A percentile compares a stretch with the other conserved stretches of the same genome.
These are phyloP conservation scores for Pristionchus mayeri DNA, from an alignment of 2,888 invertebrate species.

Conservation along the genomic window DNA sequence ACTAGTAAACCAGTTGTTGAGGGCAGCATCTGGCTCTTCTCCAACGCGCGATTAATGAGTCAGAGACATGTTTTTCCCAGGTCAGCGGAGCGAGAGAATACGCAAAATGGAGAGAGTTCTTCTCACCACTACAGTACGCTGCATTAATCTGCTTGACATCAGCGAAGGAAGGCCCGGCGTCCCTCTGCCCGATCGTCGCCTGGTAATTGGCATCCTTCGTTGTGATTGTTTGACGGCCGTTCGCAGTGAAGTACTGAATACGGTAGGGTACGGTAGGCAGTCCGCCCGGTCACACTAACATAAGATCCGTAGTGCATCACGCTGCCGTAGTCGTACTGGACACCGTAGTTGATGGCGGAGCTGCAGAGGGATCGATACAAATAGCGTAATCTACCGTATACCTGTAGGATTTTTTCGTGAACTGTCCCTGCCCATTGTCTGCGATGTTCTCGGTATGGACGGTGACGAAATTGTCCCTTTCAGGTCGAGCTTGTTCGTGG, in stretches of 20 bases:
- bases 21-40: too few relatives aligned
- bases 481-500: constrained; percentile 73
- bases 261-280: not conserved
- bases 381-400: too few relatives aligned
- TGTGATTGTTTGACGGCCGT: constrained; percentile 62
- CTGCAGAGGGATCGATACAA: constrained; percentile 6
- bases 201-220: constrained; percentile 69
- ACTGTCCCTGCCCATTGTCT: constrained; percentile 59
- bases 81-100: too few relatives aligned
- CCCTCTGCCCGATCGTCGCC: constrained; percentile 71
- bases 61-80: too few relatives aligned
- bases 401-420: too few relatives aligned
- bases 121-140: constrained; percentile 70
- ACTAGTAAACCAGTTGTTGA: too few relatives aligned
- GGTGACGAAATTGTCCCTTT: constrained; percentile 69
- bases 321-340: constrained; percentile 70
- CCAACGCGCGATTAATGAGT: too few relatives aligned
- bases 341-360: constrained; percentile 65
- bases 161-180: constrained; percentile 66
- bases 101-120: too few relatives aligned
- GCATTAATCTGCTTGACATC: constrained; percentile 73
- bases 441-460: constrained; percentile 66
- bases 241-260: constrained; percentile 60
- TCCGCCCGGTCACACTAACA: constrained; percentile 53
- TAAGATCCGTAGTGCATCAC: constrained; percentile 73